phyloP scores from a whole-genome alignment of 2,888 invertebrate genomes.

The Bugula neritina region DNA sequence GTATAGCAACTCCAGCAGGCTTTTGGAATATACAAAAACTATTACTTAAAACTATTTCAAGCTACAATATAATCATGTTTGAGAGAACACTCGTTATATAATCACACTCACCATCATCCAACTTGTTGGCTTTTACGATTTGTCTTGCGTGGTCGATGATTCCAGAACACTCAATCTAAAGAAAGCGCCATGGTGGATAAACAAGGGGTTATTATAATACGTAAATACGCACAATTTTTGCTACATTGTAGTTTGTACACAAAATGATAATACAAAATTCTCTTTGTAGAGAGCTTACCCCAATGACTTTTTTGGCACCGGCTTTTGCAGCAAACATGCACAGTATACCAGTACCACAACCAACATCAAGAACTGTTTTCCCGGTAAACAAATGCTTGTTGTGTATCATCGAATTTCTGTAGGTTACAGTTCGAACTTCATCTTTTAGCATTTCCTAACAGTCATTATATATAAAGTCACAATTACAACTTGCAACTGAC shows the following conservation, averaged over 20 bases:
- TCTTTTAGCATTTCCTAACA: slow-evolving; percentile 92
- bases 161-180: slow-evolving; percentile 87
- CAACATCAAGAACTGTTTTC: slow-evolving; percentile 90
- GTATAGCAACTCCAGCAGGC: too few relatives aligned
- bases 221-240: slow-evolving; percentile 16
- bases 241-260: background rate
- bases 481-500: background rate
- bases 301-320: slow-evolving; percentile 88
- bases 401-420: slow-evolving; percentile 98
- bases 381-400: slow-evolving; percentile 95
- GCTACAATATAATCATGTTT: too few relatives aligned
- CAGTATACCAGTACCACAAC: slow-evolving; percentile 96
- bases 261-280: background rate
- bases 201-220: slow-evolving; percentile 24
- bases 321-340: slow-evolving; percentile 99
- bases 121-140: slow-evolving; percentile 69
- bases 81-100: too few relatives aligned
- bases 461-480: background rate
- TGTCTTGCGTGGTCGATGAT: slow-evolving; percentile 94
- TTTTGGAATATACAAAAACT: too few relatives aligned
- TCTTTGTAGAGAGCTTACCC: slow-evolving; percentile 54
- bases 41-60: too few relatives aligned
- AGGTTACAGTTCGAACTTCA: slow-evolving; percentile 94
- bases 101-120: slow-evolving; percentile 53
- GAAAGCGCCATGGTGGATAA: slow-evolving; percentile 32